These are phyloP conservation scores for Pipistrellus pipistrellus DNA, from an alignment of 2,797 vertebrate species.

Conservation along the genomic window DNA sequence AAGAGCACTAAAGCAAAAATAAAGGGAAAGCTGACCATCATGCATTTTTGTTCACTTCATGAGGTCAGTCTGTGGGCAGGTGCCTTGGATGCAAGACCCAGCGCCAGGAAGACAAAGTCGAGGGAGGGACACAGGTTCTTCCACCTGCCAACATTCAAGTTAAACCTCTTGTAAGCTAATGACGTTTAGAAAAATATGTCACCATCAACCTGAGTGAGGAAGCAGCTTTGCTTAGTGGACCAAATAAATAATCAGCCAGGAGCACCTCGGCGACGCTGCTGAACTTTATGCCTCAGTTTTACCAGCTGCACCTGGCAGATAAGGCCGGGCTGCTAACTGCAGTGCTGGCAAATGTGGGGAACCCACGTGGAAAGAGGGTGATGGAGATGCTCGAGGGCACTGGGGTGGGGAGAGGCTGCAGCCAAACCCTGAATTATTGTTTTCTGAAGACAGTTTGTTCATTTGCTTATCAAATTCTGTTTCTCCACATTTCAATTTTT, in stretches of 20 bases:
- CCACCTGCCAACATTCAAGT: background rate
- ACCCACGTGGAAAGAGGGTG: background rate
- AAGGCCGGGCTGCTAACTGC: conserved; percentile 48
- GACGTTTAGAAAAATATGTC: conserved; percentile 30
- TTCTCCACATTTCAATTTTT: background rate
- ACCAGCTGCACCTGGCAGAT: conserved; percentile 75
- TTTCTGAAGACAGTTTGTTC: background rate
- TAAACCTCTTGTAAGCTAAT: conserved; percentile 32
- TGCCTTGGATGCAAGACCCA: background rate
- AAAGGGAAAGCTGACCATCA: accelerated
- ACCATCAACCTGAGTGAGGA: background rate
- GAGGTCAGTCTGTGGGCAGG: background rate
- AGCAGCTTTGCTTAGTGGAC: conserved; percentile 77
- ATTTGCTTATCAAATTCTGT: conserved; percentile 8
- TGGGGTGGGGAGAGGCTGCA: background rate
- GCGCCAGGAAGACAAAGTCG: background rate
- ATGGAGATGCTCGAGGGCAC: background rate
- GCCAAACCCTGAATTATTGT: background rate
- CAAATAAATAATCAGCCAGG: conserved; percentile 66
- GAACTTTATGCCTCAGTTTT: conserved; percentile 71
- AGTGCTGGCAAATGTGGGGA: background rate
- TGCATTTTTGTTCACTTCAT: background rate
- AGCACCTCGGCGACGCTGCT: background rate
- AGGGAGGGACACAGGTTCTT: background rate
- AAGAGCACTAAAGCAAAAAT: background rate